Evolutionary conservation across 2,797 vertebrate genomes (phyloP).

Genomic region (Mus spretus): DNA sequence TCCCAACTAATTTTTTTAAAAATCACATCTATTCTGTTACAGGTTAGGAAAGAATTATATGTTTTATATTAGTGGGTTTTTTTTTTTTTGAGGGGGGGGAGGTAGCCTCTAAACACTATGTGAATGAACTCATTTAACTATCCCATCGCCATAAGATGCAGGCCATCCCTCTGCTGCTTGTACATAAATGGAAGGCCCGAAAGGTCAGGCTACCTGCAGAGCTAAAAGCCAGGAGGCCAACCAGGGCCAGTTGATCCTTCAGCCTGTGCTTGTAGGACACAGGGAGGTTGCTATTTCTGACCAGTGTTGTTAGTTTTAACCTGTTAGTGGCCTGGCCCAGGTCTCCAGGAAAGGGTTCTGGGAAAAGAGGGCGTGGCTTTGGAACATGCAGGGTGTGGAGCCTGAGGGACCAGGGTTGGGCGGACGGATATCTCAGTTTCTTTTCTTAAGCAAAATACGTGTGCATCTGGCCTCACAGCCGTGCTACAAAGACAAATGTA

Average conservation of each 20-base stretch:
- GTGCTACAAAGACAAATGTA: not conserved
- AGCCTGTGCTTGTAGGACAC: not conserved
- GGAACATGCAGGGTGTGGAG: rapidly evolving
- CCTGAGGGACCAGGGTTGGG: not conserved
- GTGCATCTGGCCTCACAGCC: not conserved
- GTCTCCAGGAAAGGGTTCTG: not conserved
- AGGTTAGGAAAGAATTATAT: not conserved
- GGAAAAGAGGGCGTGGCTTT: not conserved
- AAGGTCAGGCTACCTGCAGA: not conserved
- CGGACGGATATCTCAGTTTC: not conserved
- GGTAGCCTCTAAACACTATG: not conserved
- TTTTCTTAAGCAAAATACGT: not conserved
- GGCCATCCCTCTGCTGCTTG: not conserved
- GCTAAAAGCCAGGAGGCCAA: not conserved
- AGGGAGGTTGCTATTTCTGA: not conserved
- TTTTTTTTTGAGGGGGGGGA: not conserved
- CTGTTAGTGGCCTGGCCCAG: not conserved
- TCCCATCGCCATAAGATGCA: not conserved
- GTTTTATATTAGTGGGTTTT: not conserved
- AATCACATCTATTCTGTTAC: not conserved
- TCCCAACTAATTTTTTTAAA: conserved; percentile 26
- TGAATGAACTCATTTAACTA: not conserved
- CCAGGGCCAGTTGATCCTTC: not conserved
- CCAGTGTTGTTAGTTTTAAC: not conserved
- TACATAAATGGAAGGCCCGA: not conserved